Base-by-base conservation (phyloP, 2,888 invertebrate species). In the Stenurella melanura region DNA sequence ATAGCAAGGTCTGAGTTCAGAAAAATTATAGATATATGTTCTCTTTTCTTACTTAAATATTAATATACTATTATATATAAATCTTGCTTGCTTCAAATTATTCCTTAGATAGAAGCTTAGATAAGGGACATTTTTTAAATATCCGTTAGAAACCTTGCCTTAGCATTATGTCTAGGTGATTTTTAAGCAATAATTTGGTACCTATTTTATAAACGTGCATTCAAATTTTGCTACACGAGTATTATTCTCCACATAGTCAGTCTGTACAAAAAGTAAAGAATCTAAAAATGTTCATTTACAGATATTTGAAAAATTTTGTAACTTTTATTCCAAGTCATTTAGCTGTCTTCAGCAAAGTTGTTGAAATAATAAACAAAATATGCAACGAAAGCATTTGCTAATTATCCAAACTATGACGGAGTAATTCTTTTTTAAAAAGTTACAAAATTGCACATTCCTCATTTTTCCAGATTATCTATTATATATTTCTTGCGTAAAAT, bases 361-460 rank as follows among this genome's bases (percentile, higher is more conserved):
- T 66, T 74, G 61, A 72, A n/a, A 64, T 30, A 69, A 75, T 74
- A 60, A 77, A 79, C 38, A 75, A 77, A 63, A 74, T 50, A 75
- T 77, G 74, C 78, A 78, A 74, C 76, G 78, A 79, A 79, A 75
- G 67, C 76, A 60, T 70, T 74, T 75, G 66, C 38, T 56, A 18
- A 42, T 15, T 58, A 61, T 58, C 61, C 21, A 34, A 54, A 34
- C 34, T 38, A 73, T 63, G 30, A 68, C 56, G 21, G 17, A 61
- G 15, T n/a, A 50, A n/a, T 34, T 63, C 17, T 30, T 61, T 58
- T 10, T 12, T 58, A 58, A 21, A 68, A 74, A 68, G 74, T 68
- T 68, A 74, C 61, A 80, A 81, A 81, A 79, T 80, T 81, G 77
- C 77, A 79, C 70, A 80, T 82, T 82, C 77, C 78, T 80, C 77